Percentiles rank a stretch among this genome's conserved stretches.
These are phyloP conservation scores for Amorpha juglandis DNA, from an alignment of 2,888 invertebrate species.

Conservation along the genomic window DNA sequence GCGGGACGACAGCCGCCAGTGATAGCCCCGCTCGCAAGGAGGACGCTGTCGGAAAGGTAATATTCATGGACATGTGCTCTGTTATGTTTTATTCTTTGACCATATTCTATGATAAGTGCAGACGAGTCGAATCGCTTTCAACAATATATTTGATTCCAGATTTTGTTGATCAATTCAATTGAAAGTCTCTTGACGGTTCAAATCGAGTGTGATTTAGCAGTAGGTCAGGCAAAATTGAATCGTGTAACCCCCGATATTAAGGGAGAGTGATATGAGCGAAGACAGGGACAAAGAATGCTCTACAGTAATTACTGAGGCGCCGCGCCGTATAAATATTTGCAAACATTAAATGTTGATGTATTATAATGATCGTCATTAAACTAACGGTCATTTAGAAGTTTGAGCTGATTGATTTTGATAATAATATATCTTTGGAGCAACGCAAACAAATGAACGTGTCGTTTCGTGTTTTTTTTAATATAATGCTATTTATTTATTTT, in stretches of 20 bases:
- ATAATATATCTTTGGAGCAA: neutral
- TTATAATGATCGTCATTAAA: neutral
- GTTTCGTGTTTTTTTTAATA: neutral
- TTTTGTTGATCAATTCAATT: no score
- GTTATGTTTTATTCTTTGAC: no score
- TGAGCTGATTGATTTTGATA: neutral
- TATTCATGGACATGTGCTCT: slow-evolving; percentile 40
- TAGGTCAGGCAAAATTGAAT: no score
- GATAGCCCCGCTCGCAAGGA: slow-evolving; percentile 64
- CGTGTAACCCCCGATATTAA: no score
- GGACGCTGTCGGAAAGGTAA: slow-evolving; percentile 81
- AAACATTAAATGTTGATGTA: neutral
- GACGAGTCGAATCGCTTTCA: no score
- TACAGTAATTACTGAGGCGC: neutral
- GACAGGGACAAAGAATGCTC: no score
- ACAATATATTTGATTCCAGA: no score
- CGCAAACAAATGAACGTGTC: neutral
- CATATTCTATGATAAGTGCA: no score
- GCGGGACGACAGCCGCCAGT: slow-evolving; percentile 77
- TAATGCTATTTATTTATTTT: no score
- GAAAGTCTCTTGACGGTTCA: no score
- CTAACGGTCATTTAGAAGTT: neutral
- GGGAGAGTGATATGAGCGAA: no score
- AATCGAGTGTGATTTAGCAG: no score
- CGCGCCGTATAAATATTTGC: neutral